A percentile compares a stretch with the other conserved stretches of the same genome.
phyloP scores from a whole-genome alignment of 2,797 vertebrate species.

The Octomys mimax region DNA sequence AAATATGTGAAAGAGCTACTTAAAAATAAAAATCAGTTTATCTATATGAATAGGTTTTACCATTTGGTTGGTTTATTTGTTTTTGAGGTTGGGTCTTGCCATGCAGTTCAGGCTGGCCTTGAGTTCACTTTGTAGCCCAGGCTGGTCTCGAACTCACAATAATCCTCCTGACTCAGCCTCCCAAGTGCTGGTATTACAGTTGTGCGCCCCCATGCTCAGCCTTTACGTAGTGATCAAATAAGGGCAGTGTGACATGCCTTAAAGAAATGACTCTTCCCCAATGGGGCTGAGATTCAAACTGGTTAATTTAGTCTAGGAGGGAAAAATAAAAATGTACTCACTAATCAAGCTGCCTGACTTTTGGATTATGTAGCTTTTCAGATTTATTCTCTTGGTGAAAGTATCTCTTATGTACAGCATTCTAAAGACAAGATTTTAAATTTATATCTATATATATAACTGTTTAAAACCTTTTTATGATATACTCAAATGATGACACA shows the following conservation, averaged over 20 bases:
- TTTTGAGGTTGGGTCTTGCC: no score
- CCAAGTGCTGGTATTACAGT: no score
- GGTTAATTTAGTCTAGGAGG: not conserved
- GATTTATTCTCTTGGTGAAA: constrained; percentile 68
- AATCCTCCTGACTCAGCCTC: no score
- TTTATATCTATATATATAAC: not conserved
- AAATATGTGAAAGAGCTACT: constrained; percentile 6
- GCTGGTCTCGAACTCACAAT: no score
- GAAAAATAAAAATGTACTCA: constrained; percentile 9
- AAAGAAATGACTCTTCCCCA: constrained; percentile 39
- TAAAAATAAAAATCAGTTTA: constrained; percentile 55
- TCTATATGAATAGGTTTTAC: constrained; percentile 48
- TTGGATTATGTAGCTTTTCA: constrained; percentile 4
- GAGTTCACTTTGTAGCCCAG: no score
- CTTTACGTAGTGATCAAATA: constrained; percentile 41
- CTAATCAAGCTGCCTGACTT: constrained; percentile 47
- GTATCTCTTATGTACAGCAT: constrained; percentile 19
- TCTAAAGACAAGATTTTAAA: constrained; percentile 57
- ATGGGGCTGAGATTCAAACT: not conserved
- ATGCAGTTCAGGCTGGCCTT: no score
- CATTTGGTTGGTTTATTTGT: not conserved
- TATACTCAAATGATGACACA: constrained; percentile 75
- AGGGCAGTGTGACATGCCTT: constrained; percentile 19
- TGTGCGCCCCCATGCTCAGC: no score
- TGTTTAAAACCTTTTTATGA: constrained; percentile 63